Percentiles rank a stretch among this genome's conserved stretches.
phyloP scores from a whole-genome alignment of 2,797 vertebrate species.

The Triplophysa yarkandensis region DNA sequence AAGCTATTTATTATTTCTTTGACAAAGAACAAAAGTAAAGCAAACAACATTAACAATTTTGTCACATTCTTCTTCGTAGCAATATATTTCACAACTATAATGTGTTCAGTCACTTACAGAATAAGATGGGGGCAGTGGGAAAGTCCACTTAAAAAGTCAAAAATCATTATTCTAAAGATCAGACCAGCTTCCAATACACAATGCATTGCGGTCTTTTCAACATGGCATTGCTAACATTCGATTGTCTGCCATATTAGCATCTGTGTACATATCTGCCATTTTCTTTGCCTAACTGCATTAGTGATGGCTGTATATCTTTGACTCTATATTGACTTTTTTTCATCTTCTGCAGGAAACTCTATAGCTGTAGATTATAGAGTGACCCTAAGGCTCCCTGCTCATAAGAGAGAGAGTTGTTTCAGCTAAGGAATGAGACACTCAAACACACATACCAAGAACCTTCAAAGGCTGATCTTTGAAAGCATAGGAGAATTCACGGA shows the following conservation, averaged over 20 bases:
- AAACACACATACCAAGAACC: neutral
- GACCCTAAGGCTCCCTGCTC: conserved; percentile 35
- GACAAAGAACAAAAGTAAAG: too few species aligned
- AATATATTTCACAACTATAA: too few species aligned
- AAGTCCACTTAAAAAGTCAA: too few species aligned
- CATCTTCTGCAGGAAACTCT: conserved; percentile 48
- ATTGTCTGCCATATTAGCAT: conserved; percentile 32
- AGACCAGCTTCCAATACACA: neutral
- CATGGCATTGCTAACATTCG: neutral
- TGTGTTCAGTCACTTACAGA: too few species aligned
- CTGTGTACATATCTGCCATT: conserved; percentile 35
- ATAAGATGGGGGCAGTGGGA: too few species aligned
- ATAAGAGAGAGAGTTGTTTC: conserved; percentile 15
- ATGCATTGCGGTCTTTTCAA: neutral
- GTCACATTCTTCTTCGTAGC: too few species aligned
- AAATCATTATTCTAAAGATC: neutral
- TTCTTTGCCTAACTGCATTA: conserved; percentile 51
- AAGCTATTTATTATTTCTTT: neutral
- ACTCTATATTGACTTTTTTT: conserved; percentile 57
- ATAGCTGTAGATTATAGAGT: conserved; percentile 47
- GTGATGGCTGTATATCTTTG: conserved; percentile 42
- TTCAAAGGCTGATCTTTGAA: neutral
- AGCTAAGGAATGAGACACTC: conserved; percentile 18
- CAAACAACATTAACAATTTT: too few species aligned
- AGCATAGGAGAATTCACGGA: neutral